Percentiles rank a stretch among this genome's conserved stretches.
phyloP scores from a whole-genome alignment of 2,888 invertebrate genomes.

The Chirona hameri region DNA sequence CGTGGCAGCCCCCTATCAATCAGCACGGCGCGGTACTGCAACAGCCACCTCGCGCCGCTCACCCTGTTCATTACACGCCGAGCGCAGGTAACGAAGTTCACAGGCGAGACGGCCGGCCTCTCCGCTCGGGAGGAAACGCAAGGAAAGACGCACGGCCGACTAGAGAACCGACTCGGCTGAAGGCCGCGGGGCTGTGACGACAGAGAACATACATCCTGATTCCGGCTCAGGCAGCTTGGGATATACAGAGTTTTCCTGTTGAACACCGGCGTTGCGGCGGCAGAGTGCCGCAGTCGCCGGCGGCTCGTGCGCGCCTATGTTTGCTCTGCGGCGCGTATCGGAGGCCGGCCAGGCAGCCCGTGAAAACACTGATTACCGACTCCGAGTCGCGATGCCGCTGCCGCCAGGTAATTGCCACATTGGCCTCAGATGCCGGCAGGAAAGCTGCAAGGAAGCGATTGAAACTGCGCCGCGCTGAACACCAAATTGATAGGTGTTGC shows the following conservation, averaged over 20 bases:
- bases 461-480: neutral
- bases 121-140: neutral
- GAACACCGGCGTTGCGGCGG: neutral
- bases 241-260: neutral
- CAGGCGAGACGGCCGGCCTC: neutral
- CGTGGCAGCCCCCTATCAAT: neutral
- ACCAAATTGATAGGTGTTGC: constrained; percentile 5
- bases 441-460: neutral
- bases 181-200: neutral
- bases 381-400: neutral
- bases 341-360: neutral
- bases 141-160: neutral
- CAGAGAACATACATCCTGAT: no score
- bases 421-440: neutral
- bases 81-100: neutral
- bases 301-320: neutral
- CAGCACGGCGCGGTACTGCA: neutral
- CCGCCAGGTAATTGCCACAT: neutral
- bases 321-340: neutral
- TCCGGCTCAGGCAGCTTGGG: no score
- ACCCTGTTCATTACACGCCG: neutral
- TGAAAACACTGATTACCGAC: neutral
- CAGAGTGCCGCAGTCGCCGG: no score
- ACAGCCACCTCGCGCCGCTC: neutral
- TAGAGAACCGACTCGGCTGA: neutral